phyloP scores from a whole-genome alignment of 2,113 vertebrate species.

The Phocoena sinus region DNA sequence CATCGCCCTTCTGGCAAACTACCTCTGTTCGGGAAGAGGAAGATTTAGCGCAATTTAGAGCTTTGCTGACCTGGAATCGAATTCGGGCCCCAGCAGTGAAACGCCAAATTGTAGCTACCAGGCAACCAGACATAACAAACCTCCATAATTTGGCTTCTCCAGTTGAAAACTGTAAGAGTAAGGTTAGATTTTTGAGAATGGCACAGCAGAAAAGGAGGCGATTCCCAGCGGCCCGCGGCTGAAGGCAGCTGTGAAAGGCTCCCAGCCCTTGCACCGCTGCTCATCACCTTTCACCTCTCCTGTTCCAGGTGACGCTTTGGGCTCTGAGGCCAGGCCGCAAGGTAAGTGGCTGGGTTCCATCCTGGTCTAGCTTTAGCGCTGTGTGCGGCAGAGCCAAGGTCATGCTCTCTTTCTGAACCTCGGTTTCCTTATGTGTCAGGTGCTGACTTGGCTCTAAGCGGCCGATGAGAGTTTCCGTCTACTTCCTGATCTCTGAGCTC shows the following conservation, averaged over 20 bases:
- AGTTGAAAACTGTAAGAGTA: background rate
- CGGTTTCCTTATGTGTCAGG: background rate
- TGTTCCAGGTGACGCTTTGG: background rate
- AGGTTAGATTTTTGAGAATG: background rate
- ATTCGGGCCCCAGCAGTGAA: background rate
- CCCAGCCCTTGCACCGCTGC: accelerated
- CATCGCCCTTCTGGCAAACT: background rate
- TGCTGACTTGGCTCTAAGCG: background rate
- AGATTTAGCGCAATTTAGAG: background rate
- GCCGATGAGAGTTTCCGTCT: too few species aligned
- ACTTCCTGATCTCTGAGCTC: background rate
- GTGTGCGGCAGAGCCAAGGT: background rate
- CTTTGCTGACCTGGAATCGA: background rate
- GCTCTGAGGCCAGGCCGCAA: background rate
- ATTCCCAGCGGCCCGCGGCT: accelerated
- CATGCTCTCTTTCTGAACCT: background rate
- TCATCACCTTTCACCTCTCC: too few species aligned
- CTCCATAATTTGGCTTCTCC: background rate
- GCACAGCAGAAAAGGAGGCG: background rate
- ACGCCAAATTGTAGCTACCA: background rate
- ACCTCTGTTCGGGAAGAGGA: background rate
- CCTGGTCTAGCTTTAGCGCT: background rate
- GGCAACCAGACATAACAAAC: background rate
- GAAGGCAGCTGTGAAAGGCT: background rate
- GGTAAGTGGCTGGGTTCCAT: too few species aligned